Evolutionary conservation across 2,113 vertebrate species (phyloP).

Genomic region (Lepisosteus oculatus): DNA sequence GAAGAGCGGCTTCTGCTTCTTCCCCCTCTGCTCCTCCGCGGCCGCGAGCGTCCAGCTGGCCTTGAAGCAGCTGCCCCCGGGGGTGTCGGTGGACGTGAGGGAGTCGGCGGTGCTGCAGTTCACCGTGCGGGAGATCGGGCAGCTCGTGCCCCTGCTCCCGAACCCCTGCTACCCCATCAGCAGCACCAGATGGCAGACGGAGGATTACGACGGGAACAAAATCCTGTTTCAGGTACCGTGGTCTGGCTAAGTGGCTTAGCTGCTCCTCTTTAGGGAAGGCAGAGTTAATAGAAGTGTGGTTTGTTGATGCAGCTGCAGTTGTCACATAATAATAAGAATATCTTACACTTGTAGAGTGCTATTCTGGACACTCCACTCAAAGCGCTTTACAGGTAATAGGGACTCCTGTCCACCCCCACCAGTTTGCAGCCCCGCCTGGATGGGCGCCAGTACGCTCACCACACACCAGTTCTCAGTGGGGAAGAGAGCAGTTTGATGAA

Average conservation of each 20-base stretch:
- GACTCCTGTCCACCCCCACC: too few relatives aligned
- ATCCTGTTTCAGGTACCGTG: conserved; percentile 85
- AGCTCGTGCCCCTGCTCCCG: conserved; percentile 88
- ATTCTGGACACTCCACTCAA: too few relatives aligned
- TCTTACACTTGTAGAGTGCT: background rate
- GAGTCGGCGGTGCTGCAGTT: conserved; percentile 82
- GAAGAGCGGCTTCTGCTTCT: conserved; percentile 72
- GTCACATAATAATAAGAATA: background rate
- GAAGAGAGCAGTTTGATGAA: too few relatives aligned
- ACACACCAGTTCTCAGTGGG: too few relatives aligned
- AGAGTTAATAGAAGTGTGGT: background rate
- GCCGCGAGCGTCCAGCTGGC: conserved; percentile 75
- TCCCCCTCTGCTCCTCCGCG: conserved; percentile 57
- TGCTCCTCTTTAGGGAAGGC: background rate
- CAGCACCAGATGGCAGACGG: conserved; percentile 85
- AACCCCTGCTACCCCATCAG: conserved; percentile 90
- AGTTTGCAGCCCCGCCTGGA: too few relatives aligned
- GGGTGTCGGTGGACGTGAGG: conserved; percentile 68
- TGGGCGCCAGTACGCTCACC: too few relatives aligned
- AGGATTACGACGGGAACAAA: conserved; percentile 88
- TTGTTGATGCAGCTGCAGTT: background rate
- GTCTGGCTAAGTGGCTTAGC: too few relatives aligned
- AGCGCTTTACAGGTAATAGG: too few relatives aligned
- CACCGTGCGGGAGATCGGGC: conserved; percentile 81
- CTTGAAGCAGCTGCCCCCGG: conserved; percentile 78